These are phyloP conservation scores for Dendrocincla fuliginosa DNA, from an alignment of 2,797 vertebrate genomes.

Conservation along the genomic window DNA sequence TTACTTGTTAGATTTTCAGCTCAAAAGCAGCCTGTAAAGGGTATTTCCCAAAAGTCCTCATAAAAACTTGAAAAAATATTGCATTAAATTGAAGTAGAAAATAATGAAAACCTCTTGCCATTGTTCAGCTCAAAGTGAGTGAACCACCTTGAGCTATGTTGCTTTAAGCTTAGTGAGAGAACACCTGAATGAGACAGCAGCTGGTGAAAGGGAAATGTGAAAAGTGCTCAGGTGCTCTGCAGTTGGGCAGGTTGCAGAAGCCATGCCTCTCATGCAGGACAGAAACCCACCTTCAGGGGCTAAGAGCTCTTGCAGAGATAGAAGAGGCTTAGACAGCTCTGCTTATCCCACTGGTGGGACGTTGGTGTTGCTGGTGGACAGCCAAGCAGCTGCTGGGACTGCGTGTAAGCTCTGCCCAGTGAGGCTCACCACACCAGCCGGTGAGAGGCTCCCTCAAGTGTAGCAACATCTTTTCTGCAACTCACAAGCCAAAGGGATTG, in stretches of 20 bases:
- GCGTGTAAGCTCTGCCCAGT: fast-evolving
- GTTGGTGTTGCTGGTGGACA: background rate
- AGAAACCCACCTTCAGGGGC: background rate
- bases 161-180: background rate
- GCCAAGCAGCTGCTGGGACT: background rate
- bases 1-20: background rate
- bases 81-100: background rate
- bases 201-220: background rate
- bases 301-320: fast-evolving
- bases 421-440: background rate
- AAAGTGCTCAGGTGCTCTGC: background rate
- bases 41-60: background rate
- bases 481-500: background rate
- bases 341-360: fast-evolving
- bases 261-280: fast-evolving
- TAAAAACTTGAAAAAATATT: background rate
- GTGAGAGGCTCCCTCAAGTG: background rate
- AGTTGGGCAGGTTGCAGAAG: background rate
- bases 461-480: background rate
- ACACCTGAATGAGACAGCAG: background rate
- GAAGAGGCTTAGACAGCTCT: background rate
- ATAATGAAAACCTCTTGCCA: background rate
- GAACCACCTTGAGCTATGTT: fast-evolving
- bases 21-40: background rate
- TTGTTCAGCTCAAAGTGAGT: background rate